Conservation (phyloP, 1,140 invertebrate species). For the Apis cerana region DNA sequence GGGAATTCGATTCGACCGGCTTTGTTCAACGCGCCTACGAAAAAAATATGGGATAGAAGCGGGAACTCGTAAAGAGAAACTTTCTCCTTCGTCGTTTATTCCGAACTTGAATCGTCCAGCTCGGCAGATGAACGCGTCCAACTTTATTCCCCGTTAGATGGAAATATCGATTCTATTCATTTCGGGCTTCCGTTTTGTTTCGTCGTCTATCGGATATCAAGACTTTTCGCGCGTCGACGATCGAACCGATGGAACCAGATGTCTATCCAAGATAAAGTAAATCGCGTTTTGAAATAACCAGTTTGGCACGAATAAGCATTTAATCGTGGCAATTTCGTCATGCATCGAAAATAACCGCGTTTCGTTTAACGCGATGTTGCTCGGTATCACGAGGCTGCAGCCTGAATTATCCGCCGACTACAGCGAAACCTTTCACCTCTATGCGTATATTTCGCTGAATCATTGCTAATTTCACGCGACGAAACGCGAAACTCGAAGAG, state of each 20-base stretch:
- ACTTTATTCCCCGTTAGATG: not conserved
- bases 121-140: slow-evolving; percentile 1
- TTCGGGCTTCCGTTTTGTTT: not conserved
- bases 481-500: not conserved
- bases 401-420: not conserved
- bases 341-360: slow-evolving; percentile 57
- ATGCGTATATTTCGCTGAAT: not conserved
- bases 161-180: slow-evolving; percentile 4
- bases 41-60: not conserved
- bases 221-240: not conserved
- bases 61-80: slow-evolving; percentile 24
- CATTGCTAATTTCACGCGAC: not conserved
- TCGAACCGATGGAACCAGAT: no score
- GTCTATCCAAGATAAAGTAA: no score
- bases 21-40: not conserved
- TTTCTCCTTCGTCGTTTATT: slow-evolving; percentile 30
- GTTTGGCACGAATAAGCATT: slow-evolving; percentile 16
- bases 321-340: slow-evolving; percentile 19
- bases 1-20: not conserved
- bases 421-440: slow-evolving; percentile 31
- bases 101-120: slow-evolving; percentile 22
- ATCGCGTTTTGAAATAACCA: not conserved
- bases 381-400: slow-evolving; percentile 31
- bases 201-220: not conserved
- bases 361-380: slow-evolving; percentile 45